phyloP scores from a whole-genome alignment of 1,140 invertebrate genomes.

The Cydia strobilella region DNA sequence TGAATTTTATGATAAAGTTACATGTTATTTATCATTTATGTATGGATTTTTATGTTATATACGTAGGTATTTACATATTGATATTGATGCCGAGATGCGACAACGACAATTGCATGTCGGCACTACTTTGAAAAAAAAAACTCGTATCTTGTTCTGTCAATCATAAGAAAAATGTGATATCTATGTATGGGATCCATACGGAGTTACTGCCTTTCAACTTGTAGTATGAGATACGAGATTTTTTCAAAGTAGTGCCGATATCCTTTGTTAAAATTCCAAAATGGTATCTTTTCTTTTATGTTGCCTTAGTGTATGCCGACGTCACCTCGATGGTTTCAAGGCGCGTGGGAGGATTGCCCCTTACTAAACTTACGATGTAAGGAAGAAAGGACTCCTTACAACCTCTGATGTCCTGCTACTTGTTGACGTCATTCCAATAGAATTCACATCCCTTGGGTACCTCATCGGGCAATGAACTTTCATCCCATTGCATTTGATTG shows the following conservation, averaged over 20 bases:
- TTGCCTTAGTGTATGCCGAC: slow-evolving; percentile 38
- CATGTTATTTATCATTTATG: neutral
- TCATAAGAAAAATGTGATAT: no score
- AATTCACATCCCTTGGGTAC: slow-evolving; percentile 74
- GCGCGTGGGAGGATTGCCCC: slow-evolving; percentile 40
- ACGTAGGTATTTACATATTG: neutral
- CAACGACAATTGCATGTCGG: slow-evolving; percentile 6
- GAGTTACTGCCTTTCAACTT: no score
- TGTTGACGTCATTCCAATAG: slow-evolving; percentile 79
- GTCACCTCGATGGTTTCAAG: slow-evolving; percentile 47
- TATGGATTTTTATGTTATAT: neutral
- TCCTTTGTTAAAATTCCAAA: slow-evolving; percentile 3
- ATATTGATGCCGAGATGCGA: neutral
- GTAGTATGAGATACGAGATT: no score
- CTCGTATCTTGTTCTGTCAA: no score
- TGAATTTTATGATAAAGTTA: neutral
- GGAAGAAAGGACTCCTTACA: slow-evolving; percentile 50
- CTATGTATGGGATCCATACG: no score
- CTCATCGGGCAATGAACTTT: slow-evolving; percentile 51
- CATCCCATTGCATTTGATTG: slow-evolving; percentile 13
- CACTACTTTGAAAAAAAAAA: no score
- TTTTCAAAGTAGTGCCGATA: no score
- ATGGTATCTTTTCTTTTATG: slow-evolving; percentile 35
- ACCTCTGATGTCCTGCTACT: slow-evolving; percentile 69
- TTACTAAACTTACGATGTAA: slow-evolving; percentile 28